Evolutionary conservation across 2,888 invertebrate genomes (phyloP).

Genomic region (Drosophila lacicola): DNA sequence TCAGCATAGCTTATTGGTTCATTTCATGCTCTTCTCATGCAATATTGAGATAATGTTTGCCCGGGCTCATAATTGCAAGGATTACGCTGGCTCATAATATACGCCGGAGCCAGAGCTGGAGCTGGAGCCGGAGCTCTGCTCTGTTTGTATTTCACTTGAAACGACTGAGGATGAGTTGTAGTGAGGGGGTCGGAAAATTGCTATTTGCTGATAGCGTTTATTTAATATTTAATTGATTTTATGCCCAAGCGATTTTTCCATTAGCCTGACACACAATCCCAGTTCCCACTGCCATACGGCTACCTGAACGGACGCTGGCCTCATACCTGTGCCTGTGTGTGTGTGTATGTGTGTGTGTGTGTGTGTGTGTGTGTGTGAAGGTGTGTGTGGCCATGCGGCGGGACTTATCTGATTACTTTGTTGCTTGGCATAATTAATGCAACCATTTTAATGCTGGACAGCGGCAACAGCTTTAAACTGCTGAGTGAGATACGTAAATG

Average conservation of each 20-base stretch:
- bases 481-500: background rate
- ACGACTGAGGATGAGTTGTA: constrained; percentile 4
- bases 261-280: constrained; percentile 51
- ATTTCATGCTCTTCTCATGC: constrained; percentile 54
- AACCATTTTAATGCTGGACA: constrained; percentile 2
- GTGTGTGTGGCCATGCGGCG: constrained; percentile 18
- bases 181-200: constrained; percentile 43
- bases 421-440: constrained; percentile 50
- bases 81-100: constrained; percentile 67
- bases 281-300: constrained; percentile 9
- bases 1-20: constrained; percentile 63
- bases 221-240: constrained; percentile 79
- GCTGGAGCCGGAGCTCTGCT: constrained; percentile 1
- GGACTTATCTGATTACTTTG: constrained; percentile 61
- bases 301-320: constrained; percentile 28
- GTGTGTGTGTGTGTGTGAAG: constrained; percentile 21
- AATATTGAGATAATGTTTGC: constrained; percentile 77
- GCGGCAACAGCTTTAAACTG: background rate
- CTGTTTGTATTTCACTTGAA: constrained; percentile 67
- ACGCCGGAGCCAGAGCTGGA: constrained; percentile 13
- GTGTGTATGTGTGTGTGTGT: constrained; percentile 10
- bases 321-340: constrained; percentile 28
- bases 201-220: constrained; percentile 74
- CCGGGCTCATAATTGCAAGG: constrained; percentile 68
- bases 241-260: constrained; percentile 64